These are phyloP conservation scores for Crocodylus rhombifer DNA, from an alignment of 2,797 vertebrate species.

Conservation along the genomic window DNA sequence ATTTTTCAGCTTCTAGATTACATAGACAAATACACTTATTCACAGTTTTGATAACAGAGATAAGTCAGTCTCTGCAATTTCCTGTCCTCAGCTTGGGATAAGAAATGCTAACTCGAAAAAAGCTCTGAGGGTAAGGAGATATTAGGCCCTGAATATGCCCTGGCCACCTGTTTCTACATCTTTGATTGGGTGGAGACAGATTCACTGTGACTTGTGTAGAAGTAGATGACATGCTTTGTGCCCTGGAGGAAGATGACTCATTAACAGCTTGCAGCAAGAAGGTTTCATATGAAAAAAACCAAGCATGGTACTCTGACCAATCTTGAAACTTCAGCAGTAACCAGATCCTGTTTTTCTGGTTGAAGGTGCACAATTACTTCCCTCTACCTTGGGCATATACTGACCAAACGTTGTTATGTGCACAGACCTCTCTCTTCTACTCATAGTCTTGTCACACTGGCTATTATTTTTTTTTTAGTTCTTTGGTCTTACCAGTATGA, in stretches of 20 bases:
- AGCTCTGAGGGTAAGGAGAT: not conserved
- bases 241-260: not conserved
- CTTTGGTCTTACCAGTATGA: not conserved
- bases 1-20: not conserved
- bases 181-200: not conserved
- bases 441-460: not conserved
- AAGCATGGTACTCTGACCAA: not conserved
- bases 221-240: not conserved
- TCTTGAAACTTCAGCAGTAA: not conserved
- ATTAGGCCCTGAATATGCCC: not conserved
- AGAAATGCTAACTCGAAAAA: not conserved
- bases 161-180: not conserved
- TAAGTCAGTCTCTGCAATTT: not conserved
- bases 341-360: not conserved
- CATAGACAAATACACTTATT: not conserved
- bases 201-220: not conserved
- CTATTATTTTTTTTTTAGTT: not conserved
- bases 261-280: accelerated
- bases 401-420: not conserved
- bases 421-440: not conserved
- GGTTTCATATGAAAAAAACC: accelerated
- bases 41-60: not conserved
- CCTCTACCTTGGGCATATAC: not conserved
- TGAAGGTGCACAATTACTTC: not conserved
- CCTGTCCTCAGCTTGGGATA: not conserved